These are phyloP conservation scores for Pungitius pungitius DNA, from an alignment of 2,113 vertebrate species.

Conservation along the genomic window DNA sequence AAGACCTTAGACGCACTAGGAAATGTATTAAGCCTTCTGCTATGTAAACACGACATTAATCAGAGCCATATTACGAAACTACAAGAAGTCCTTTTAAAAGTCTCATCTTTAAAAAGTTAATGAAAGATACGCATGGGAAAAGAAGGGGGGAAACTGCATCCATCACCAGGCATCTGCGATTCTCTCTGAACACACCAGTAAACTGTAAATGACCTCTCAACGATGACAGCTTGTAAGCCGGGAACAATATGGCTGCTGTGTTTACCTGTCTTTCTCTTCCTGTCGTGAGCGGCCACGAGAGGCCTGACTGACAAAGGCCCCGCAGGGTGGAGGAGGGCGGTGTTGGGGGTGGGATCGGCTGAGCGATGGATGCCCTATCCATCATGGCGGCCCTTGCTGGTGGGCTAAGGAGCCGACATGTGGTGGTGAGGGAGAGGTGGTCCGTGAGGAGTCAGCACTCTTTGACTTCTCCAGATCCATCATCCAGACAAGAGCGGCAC, in stretches of 20 bases:
- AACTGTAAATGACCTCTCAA: slow-evolving; percentile 77
- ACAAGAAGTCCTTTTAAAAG: slow-evolving; percentile 49
- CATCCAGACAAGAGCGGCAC: slow-evolving; percentile 73
- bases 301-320: slow-evolving; percentile 75
- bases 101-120: slow-evolving; percentile 50
- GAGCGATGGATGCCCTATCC: slow-evolving; percentile 76
- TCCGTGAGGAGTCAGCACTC: slow-evolving; percentile 80
- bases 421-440: slow-evolving; percentile 74
- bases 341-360: slow-evolving; percentile 25
- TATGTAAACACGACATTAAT: slow-evolving; percentile 65
- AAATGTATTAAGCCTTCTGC: slow-evolving; percentile 49
- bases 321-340: slow-evolving; percentile 41
- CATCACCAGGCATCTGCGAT: slow-evolving; percentile 47
- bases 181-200: slow-evolving; percentile 58
- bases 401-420: slow-evolving; percentile 67
- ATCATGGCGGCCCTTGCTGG: slow-evolving; percentile 70
- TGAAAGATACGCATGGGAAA: slow-evolving; percentile 48
- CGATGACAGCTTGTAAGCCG: slow-evolving; percentile 62
- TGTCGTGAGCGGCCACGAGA: slow-evolving; percentile 55
- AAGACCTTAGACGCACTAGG: slow-evolving; percentile 33
- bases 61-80: slow-evolving; percentile 55
- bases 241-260: slow-evolving; percentile 74
- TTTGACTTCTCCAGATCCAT: slow-evolving; percentile 76
- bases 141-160: slow-evolving; percentile 29
- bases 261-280: slow-evolving; percentile 73